These are phyloP conservation scores for Centropristis striata DNA, from an alignment of 2,113 vertebrate species.

Conservation along the genomic window DNA sequence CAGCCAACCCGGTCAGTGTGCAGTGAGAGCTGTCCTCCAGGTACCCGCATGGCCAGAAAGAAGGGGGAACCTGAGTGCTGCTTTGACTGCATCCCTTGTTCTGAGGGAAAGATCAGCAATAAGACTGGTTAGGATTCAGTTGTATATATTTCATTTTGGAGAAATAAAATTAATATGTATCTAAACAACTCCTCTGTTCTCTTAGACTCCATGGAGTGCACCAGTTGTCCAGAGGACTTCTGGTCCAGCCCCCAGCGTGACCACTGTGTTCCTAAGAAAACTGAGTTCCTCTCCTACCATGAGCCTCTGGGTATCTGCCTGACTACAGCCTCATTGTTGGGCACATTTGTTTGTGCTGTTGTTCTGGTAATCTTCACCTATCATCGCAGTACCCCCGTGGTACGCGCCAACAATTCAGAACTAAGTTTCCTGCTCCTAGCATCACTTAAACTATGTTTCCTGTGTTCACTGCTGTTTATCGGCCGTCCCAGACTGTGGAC, in stretches of 20 bases:
- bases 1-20: constrained; percentile 58
- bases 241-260: too few species aligned
- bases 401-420: constrained; percentile 83
- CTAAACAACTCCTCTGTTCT: neutral
- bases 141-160: too few species aligned
- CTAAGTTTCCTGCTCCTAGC: constrained; percentile 81
- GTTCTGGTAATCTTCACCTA: too few species aligned
- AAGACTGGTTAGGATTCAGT: constrained; percentile 68
- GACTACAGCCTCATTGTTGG: constrained; percentile 48
- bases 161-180: too few species aligned
- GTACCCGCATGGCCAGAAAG: too few species aligned
- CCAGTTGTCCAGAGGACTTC: neutral
- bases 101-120: constrained; percentile 81
- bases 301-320: too few species aligned
- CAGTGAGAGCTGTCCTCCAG: constrained; percentile 73
- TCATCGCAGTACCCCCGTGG: constrained; percentile 53
- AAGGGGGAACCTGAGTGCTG: too few species aligned
- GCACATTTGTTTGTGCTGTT: too few species aligned
- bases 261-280: too few species aligned
- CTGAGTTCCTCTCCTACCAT: too few species aligned
- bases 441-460: constrained; percentile 81
- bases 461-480: constrained; percentile 81
- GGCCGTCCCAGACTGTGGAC: constrained; percentile 29
- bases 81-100: constrained; percentile 33
- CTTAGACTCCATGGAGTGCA: constrained; percentile 77